Conservation (phyloP, 1,140 invertebrate species). For the Scaptodrosophila lebanonensis region DNA sequence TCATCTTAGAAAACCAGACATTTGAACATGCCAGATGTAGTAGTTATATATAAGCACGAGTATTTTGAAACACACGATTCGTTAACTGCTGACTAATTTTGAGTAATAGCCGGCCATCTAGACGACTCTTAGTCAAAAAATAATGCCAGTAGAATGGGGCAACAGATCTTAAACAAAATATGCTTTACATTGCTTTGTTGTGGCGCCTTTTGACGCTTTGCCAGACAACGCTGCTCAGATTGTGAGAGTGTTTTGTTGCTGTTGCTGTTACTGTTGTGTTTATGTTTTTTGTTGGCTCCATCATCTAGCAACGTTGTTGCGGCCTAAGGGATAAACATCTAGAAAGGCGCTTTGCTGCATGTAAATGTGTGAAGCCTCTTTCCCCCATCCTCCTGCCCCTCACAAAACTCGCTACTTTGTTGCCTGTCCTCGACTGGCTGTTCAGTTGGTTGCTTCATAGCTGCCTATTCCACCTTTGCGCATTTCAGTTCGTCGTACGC, state of each 20-base stretch:
- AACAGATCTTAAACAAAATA: conserved; percentile 23
- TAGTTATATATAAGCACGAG: too few species aligned
- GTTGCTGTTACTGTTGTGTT: conserved; percentile 10
- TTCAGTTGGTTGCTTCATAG: conserved; percentile 2
- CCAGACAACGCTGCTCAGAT: too few species aligned
- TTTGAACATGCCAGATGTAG: too few species aligned
- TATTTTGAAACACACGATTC: too few species aligned
- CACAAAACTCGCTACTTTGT: conserved; percentile 20
- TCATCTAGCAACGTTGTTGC: conserved; percentile 10
- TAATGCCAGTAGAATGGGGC: neutral
- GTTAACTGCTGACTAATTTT: too few species aligned
- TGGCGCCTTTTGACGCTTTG: conserved; percentile 52
- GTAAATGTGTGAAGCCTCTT: conserved; percentile 38
- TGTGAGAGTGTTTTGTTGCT: conserved; percentile 14
- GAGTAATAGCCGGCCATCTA: too few species aligned
- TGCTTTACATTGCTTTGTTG: conserved; percentile 58
- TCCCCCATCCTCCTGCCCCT: neutral
- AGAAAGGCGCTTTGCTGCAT: conserved; percentile 55
- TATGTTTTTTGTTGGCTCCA: neutral
- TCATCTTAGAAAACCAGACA: too few species aligned
- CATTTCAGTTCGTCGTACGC: conserved; percentile 48
- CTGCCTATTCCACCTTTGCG: conserved; percentile 36
- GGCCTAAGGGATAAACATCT: conserved; percentile 65
- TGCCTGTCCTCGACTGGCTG: conserved; percentile 13
- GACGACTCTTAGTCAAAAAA: too few species aligned